Evolutionary conservation across 2,888 invertebrate genomes (phyloP), one percentile per base, ranked within the genome.

Genomic region (Cheilosia grossa): DNA sequence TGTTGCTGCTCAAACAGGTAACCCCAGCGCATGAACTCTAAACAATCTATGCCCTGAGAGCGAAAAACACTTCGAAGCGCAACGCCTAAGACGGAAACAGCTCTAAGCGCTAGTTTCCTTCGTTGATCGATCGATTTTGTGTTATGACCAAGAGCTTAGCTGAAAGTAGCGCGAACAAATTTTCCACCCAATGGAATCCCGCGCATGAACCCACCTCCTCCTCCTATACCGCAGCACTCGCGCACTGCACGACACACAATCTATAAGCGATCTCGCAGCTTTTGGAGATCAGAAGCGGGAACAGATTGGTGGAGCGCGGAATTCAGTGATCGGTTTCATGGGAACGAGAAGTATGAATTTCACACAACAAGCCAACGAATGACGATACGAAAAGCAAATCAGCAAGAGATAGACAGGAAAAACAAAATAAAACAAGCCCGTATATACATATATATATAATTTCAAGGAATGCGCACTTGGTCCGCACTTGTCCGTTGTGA

Each of bases 141-240:
- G 54, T 61, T 80, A 66, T 79, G 67, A 56, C 67, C 82, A 59
- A 53, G 63, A 67, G 59, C 64, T 49, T 73, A 59, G 73, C 63
- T 70, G 74, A 80, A 83, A 80, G 80, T 80, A 83, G 82, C 79
- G 79, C 82, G 83, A 80, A 80, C 74, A 80, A 83, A 83, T 80
- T 83, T 83, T 83, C 83, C 83, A 80, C 83, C 74, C 83, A 80
- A 75, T 79, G 56, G 74, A 74, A 49, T 73, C 63, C 79, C 74
- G 70, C 56, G 75, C 64, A 5, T 33, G 17, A 40, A 13, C 5
- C 17, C 37, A 4, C 17, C 17, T 27, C 13, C 44, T 44, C 44
- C 15, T 13, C 24, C 59, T 61, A 6, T 4, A 2, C 47, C 47
- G 27, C 44, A 5, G 1, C 51, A 7, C 6, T 27, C 66, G 37